Evolutionary conservation across 2,113 vertebrate genomes (phyloP).

Genomic region (Rhinolophus ferrumequinum): DNA sequence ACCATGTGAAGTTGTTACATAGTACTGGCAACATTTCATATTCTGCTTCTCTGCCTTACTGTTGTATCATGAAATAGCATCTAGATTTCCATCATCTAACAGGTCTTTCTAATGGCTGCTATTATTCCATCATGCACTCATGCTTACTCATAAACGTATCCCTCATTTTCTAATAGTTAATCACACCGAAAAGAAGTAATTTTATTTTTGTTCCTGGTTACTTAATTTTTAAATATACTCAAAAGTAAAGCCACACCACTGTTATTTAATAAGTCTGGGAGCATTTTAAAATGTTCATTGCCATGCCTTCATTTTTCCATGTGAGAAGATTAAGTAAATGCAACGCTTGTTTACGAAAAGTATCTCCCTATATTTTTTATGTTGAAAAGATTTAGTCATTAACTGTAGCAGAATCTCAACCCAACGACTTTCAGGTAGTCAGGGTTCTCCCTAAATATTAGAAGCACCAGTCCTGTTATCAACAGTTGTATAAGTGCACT

Average conservation of each 20-base stretch:
- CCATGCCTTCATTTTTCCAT: background rate
- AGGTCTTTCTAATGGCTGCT: background rate
- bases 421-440: background rate
- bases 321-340: background rate
- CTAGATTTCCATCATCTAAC: background rate
- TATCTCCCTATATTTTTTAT: slow-evolving; percentile 19
- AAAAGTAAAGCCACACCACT: background rate
- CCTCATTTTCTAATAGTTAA: background rate
- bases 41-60: background rate
- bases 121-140: background rate
- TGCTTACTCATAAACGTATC: background rate
- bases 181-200: background rate
- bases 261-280: background rate
- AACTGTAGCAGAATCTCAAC: background rate
- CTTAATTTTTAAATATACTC: background rate
- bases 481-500: background rate
- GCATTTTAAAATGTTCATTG: background rate
- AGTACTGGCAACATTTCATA: background rate
- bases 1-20: background rate
- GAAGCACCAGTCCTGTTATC: background rate
- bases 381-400: background rate
- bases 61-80: background rate
- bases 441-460: background rate
- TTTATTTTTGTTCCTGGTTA: background rate
- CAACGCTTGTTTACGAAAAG: background rate